Base-by-base conservation (phyloP, 2,888 invertebrate species). In the Caradrina kadenii region DNA sequence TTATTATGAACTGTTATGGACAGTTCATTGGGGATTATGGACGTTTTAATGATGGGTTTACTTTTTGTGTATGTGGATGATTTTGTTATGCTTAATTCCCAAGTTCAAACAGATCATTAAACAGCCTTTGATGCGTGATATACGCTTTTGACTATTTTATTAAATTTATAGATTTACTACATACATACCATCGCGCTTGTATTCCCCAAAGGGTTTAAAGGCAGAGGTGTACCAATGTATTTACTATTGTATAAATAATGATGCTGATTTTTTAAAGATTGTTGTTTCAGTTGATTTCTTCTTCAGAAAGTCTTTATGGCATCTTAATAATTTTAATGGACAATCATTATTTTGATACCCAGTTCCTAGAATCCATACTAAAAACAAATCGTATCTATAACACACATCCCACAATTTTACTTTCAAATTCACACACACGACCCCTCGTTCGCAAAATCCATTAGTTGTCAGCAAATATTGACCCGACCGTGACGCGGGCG, bases 391-490 rank as follows among this genome's bases (percentile, higher is more conserved):
- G 45, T 45, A 52, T 45, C 13, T 45, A 70, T 67, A 66, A 63
- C 66, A 63, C 48, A 61, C 55, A 63, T 73, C 66, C 66, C 66
- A 54, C 45, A 80, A 79, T 82, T 79, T 83, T 82, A 80, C 77
- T 84, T 81, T 84, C 63, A 81, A 81, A 83, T 79, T 76, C 70
- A 76, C 63, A 71, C 64, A 79, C 49, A 81, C 50, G 71, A 60
- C 66, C 79, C 84, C 68, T 72, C 66, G 82, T 73, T 84, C 86
- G 89, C 90, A 77, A 89, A 87, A 89, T 87, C 91, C 91, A 92
- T 92, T 92, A 92, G 91, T 82, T 78, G 86, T 81, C 63, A 63
- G 87, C 87, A 86, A 92, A 92, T 91, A 91, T 91, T 92, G 85
- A 83, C 76, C 69, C 61, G 76, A 75, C 78, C 72, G 76, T 72